Evolutionary conservation across 2,888 invertebrate species (phyloP).

Genomic region (Andrena flavipes): DNA sequence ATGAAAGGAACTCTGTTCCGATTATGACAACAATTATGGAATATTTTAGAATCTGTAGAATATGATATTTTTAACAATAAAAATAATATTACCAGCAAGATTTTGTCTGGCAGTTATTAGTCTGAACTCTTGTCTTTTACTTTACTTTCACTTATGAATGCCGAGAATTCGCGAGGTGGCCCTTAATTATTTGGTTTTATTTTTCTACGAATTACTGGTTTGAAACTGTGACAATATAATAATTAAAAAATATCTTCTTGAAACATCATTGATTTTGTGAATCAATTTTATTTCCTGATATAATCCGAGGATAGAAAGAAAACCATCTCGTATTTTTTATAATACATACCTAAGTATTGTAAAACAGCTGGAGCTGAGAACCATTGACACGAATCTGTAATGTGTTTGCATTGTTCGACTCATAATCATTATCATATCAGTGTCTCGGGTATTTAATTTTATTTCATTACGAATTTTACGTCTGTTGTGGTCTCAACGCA

Average conservation of each 20-base stretch:
- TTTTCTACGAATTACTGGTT: neutral
- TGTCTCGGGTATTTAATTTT: slow-evolving; percentile 33
- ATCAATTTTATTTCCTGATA: slow-evolving; percentile 17
- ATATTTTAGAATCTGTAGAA: neutral
- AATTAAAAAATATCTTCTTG: neutral
- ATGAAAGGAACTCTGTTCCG: neutral
- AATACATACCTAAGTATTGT: neutral
- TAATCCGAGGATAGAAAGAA: slow-evolving; percentile 2
- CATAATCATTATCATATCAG: slow-evolving; percentile 44
- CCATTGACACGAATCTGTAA: slow-evolving; percentile 52
- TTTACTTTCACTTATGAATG: neutral
- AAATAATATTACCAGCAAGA: too few relatives aligned
- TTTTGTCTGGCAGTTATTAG: neutral
- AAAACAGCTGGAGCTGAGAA: slow-evolving; percentile 39
- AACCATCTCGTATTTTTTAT: neutral
- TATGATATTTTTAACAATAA: neutral
- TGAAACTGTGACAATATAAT: neutral
- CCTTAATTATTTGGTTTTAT: neutral
- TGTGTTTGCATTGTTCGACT: slow-evolving; percentile 21
- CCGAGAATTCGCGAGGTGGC: neutral
- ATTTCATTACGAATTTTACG: slow-evolving; percentile 22
- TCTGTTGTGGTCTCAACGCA: slow-evolving; percentile 27
- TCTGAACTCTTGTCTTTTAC: neutral
- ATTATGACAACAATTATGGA: neutral
- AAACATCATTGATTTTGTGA: neutral